Percentiles rank a stretch among this genome's conserved stretches.
Conservation (phyloP, 2,113 vertebrate genomes). For the Mormoops blainvillei region DNA sequence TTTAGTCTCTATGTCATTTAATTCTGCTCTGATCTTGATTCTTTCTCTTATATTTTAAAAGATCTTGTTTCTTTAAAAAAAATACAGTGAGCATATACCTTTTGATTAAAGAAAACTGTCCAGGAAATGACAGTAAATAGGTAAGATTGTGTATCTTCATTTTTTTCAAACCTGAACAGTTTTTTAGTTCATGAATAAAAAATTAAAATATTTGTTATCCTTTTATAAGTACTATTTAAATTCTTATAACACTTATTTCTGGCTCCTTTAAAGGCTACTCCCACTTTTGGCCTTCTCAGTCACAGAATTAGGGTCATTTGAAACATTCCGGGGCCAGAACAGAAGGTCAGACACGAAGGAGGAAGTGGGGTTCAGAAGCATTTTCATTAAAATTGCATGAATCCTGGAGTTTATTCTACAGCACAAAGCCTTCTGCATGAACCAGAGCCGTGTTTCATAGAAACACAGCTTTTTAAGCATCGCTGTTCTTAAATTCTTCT, state of each 20-base stretch:
- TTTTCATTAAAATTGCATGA: constrained; percentile 41
- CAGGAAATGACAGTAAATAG: neutral
- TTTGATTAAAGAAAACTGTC: neutral
- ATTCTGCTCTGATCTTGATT: too few species aligned
- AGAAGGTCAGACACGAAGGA: neutral
- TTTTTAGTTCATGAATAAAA: neutral
- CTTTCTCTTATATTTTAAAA: too few species aligned
- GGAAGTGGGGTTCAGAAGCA: neutral
- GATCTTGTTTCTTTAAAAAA: neutral
- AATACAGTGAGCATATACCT: neutral
- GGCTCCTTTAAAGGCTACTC: neutral
- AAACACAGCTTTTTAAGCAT: constrained; percentile 20
- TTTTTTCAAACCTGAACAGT: neutral
- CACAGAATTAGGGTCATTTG: neutral
- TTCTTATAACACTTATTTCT: neutral
- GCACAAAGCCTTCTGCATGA: constrained; percentile 11
- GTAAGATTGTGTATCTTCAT: neutral
- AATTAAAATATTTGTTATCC: neutral
- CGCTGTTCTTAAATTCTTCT: neutral
- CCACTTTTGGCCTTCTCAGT: neutral
- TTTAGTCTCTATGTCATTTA: too few species aligned
- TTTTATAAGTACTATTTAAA: neutral
- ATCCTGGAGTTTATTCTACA: neutral
- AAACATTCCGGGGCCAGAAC: neutral
- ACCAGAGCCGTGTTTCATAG: constrained; percentile 39